Evolutionary conservation across 2,797 vertebrate species (phyloP).

Genomic region (Lophura swinhoii): DNA sequence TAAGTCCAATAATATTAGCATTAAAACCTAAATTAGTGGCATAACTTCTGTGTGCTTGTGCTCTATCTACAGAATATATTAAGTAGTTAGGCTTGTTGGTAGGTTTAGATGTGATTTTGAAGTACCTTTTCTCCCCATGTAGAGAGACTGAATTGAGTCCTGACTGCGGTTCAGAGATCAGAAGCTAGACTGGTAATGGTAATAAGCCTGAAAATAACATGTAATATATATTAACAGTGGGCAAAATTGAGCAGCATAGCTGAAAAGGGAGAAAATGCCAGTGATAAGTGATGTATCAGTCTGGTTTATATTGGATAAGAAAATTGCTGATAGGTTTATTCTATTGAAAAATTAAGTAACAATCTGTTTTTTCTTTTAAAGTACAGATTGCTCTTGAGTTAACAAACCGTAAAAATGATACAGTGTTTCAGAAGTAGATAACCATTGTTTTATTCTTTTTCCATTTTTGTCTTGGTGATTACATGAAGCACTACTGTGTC

Average conservation of each 20-base stretch:
- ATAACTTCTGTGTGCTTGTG: neutral
- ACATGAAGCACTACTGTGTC: neutral
- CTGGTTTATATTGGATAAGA: neutral
- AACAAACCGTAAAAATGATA: conserved; percentile 14
- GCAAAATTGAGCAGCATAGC: neutral
- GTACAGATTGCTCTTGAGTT: neutral
- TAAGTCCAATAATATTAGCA: neutral
- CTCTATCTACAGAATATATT: neutral
- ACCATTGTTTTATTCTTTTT: neutral
- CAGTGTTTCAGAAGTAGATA: neutral
- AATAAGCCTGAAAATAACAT: neutral
- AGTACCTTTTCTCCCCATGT: neutral
- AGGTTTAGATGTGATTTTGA: neutral
- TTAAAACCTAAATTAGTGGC: neutral
- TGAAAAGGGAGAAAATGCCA: neutral
- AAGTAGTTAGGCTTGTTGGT: neutral
- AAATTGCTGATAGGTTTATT: conserved; percentile 1
- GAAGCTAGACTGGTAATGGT: neutral
- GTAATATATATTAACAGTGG: neutral
- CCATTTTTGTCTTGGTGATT: conserved; percentile 1
- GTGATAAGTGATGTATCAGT: neutral
- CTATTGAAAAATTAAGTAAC: conserved; percentile 19
- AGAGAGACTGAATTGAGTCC: neutral
- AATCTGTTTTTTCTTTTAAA: neutral
- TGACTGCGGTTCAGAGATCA: neutral